Base-by-base conservation (phyloP, 2,113 vertebrate species). In the Callopanchax toddi region DNA sequence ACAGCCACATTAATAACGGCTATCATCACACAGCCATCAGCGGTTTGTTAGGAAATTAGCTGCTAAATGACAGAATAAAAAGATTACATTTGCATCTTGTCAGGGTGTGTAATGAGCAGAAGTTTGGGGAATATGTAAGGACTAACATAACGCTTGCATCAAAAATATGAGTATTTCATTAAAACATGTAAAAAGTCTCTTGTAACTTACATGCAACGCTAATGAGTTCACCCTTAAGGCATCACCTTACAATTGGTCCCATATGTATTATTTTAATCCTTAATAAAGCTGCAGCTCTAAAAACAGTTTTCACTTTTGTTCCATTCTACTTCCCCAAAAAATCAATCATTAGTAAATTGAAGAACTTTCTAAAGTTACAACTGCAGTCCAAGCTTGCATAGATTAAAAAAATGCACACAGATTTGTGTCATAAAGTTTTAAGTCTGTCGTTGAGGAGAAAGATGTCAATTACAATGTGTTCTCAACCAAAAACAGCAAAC, bases 1-100 rank as follows among this genome's bases (percentile, higher is more conserved):
- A 55, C 62, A 69, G 34, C 25, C 22, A 23, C 50, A 8, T 61
- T n/a, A 71, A 72, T n/a, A 39, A 67, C 16, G 12, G 26, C 56
- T 12, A 55, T 65, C 40, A 29, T 37, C 39, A 42, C 39, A 69
- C 6, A 36, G 53, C 55, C 67, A 60, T 71, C 60, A 74, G 53
- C 61, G 65, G 42, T 67, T 78, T 76, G 45, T 64, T 58, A 61
- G 49, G 45, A 64, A 78, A 75, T 67, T 43, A 60, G 63, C 15
- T n/a, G 3, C 18, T 32, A 63, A 78, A 76, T 52, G 53, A 60
- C 44, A 50, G 23, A 61, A 66, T 51, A 11, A 23, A 53, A 37
- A 48, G 2, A 11, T 60, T 16, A 45, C 25, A 45, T 21, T 13
- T 37, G 18, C 16, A 51, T 39, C n/a, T 22, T 52, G 32, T 40